phyloP scores from a whole-genome alignment of 2,797 vertebrate genomes.

The Anabas testudineus region DNA sequence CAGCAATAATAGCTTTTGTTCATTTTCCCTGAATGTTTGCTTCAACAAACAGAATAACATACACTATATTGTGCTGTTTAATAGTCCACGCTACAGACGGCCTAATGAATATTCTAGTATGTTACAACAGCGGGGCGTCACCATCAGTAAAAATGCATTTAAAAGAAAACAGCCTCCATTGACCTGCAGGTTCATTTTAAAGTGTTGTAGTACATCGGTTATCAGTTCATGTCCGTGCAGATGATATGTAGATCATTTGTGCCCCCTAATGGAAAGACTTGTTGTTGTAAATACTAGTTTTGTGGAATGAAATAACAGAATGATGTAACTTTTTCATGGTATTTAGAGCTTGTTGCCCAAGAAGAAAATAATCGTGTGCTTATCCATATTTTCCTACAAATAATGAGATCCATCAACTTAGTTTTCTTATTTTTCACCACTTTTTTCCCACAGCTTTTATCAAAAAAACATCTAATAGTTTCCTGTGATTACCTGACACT shows the following conservation, averaged over 20 bases:
- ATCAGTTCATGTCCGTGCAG: neutral
- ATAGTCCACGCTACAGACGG: slow-evolving; percentile 43
- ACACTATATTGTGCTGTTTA: slow-evolving; percentile 13
- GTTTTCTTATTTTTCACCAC: slow-evolving; percentile 4
- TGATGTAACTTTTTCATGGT: neutral
- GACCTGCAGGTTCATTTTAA: slow-evolving; percentile 29
- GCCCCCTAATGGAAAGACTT: slow-evolving; percentile 64
- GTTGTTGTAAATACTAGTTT: slow-evolving; percentile 24
- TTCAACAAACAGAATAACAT: slow-evolving; percentile 21
- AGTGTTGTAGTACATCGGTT: slow-evolving; percentile 16
- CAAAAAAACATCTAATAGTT: neutral
- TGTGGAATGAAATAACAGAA: slow-evolving; percentile 22
- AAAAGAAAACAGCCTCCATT: slow-evolving; percentile 22
- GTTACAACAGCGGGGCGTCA: slow-evolving; percentile 26
- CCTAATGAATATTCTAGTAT: slow-evolving; percentile 38
- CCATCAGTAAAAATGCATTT: slow-evolving; percentile 30
- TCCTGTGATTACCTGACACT: too few relatives aligned
- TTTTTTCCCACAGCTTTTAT: slow-evolving; percentile 14
- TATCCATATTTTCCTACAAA: slow-evolving; percentile 12
- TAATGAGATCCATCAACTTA: slow-evolving; percentile 6
- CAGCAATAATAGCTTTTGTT: slow-evolving; percentile 36
- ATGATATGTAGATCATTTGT: slow-evolving; percentile 44
- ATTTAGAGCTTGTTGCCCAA: slow-evolving; percentile 22
- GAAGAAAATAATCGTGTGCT: slow-evolving; percentile 13
- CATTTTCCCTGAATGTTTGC: slow-evolving; percentile 27